Base-by-base conservation (phyloP, 2,888 invertebrate species). In the Drosophila borborema region DNA sequence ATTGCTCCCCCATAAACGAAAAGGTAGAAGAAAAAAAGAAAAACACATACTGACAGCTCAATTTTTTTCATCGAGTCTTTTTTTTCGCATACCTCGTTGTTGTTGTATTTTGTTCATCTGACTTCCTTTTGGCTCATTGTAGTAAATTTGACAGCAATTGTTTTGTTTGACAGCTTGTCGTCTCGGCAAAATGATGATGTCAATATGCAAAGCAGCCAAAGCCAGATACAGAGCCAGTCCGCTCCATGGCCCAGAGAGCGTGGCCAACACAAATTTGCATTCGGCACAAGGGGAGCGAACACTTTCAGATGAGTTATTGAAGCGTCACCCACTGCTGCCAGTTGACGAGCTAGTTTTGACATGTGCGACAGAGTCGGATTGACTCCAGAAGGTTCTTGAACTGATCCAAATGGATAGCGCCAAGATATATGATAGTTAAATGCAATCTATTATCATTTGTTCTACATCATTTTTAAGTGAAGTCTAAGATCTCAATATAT, bases 101-200 rank as follows among this genome's bases (percentile, higher is more conserved):
- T 43, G 59, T n/a, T 41, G 23, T 28, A 45, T 63, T 53, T 28
- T 43, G 31, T 64, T 64, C 59, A 48, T 46, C 63, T 53, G 34
- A 65, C 63, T 77, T 77, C 63, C 60, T 61, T 51, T 73, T 66
- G 23, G 66, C 74, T 71, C 83, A 75, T 86, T 86, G 89, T 88
- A 74, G 80, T 82, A 86, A 87, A 87, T 88, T 87, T 87, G 86
- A 87, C 86, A 89, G 89, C 86, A 86, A 87, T 87, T 87, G 89
- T 89, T 87, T 85, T 85, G 88, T 86, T 86, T 86, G 85, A 86
- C 85, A 86, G 87, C 87, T 87, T 86, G 82, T 87, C 88, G 87
- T 87, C 81, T 81, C 74, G 64, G 69, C 72, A 84, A 83, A 82
- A 86, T 86, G 84, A 86, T 86, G 89, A 84, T 87, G 89, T 86